These are phyloP conservation scores for Cherax quadricarinatus DNA, from an alignment of 1,140 invertebrate genomes.

Conservation along the genomic window DNA sequence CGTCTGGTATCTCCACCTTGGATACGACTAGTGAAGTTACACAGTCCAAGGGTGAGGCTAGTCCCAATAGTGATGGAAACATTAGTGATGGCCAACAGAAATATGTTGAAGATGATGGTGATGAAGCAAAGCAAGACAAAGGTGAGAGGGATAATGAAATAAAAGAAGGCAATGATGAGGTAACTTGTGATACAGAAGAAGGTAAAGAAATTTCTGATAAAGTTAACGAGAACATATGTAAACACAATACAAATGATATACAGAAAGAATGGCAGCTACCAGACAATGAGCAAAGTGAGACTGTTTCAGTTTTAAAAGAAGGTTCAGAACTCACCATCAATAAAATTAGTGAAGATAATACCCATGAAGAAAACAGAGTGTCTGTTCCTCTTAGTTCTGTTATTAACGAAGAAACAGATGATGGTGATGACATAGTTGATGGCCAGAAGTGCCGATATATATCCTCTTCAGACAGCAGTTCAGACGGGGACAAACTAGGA, in stretches of 20 bases:
- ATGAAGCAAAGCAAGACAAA: conserved; percentile 1
- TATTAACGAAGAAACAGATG: neutral
- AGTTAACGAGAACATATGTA: neutral
- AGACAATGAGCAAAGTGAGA: neutral
- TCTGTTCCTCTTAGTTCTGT: neutral
- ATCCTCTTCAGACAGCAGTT: conserved; percentile 46
- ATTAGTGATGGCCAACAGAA: conserved; percentile 4
- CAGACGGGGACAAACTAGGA: conserved; percentile 45
- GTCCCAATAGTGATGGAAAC: conserved; percentile 40
- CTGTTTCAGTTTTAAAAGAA: neutral
- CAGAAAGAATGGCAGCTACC: neutral
- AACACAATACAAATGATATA: neutral
- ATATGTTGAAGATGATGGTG: conserved; percentile 13
- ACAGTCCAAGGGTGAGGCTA: conserved; percentile 33
- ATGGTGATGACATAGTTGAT: neutral
- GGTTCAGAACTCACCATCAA: neutral
- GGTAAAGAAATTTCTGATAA: neutral
- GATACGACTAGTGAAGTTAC: conserved; percentile 56
- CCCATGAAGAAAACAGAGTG: neutral
- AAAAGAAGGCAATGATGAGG: neutral
- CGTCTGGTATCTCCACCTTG: conserved; percentile 53
- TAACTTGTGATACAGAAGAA: neutral
- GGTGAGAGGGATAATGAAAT: neutral
- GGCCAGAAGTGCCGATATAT: conserved; percentile 38
- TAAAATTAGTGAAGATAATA: neutral